Percentiles rank a stretch among this genome's conserved stretches.
These are phyloP conservation scores for Macrosoma leucophasiata DNA, from an alignment of 2,888 invertebrate species.

Conservation along the genomic window DNA sequence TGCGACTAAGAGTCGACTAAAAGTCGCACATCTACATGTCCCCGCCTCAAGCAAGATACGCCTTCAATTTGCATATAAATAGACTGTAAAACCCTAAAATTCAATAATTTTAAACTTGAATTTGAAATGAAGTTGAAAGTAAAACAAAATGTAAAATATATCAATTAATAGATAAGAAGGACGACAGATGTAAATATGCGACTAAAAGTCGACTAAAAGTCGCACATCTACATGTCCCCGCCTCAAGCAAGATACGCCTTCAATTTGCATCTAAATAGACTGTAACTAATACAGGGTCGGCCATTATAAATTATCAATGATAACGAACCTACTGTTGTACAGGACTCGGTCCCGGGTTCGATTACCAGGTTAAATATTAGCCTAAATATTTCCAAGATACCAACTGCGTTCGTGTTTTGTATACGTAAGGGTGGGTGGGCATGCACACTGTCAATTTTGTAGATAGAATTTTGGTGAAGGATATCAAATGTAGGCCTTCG, in stretches of 20 bases:
- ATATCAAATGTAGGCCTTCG: too few relatives aligned
- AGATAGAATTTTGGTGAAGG: too few relatives aligned
- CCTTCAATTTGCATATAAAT: conserved; percentile 2
- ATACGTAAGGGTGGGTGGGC: too few relatives aligned
- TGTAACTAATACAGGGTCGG: conserved; percentile 7
- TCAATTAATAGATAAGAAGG: neutral
- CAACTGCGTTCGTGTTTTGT: too few relatives aligned
- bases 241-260: conserved; percentile 14
- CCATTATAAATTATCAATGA: conserved; percentile 10
- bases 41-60: neutral
- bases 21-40: conserved; percentile 5
- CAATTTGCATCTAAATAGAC: conserved; percentile 24
- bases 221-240: conserved; percentile 9
- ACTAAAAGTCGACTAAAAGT: conserved; percentile 7
- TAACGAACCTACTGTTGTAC: too few relatives aligned
- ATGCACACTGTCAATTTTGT: too few relatives aligned
- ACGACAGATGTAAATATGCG: neutral
- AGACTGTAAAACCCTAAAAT: neutral
- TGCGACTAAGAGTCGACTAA: conserved; percentile 2
- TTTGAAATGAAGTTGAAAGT: neutral
- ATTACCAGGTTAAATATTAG: too few relatives aligned
- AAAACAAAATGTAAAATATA: neutral
- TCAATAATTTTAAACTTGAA: neutral
- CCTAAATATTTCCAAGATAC: too few relatives aligned
- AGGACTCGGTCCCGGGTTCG: too few relatives aligned